These are phyloP conservation scores for Drosophila yakuba DNA, from an alignment of 1,140 invertebrate species.

Conservation along the genomic window DNA sequence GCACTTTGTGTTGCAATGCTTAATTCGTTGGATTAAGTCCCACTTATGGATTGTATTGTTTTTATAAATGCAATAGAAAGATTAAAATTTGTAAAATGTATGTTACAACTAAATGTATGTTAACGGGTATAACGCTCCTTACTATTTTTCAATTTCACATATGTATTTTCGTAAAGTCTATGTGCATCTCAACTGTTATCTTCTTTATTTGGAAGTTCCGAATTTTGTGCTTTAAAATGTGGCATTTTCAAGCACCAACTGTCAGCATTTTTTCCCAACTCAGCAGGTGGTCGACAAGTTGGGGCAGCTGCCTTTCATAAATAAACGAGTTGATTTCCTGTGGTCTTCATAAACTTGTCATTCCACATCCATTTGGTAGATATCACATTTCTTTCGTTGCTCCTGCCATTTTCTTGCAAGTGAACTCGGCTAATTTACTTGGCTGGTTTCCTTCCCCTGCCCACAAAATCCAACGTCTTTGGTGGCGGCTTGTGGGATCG, in stretches of 20 bases:
- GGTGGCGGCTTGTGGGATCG: conserved; percentile 24
- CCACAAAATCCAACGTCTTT: conserved; percentile 5
- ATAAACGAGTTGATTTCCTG: conserved; percentile 48
- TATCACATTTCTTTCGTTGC: conserved; percentile 34
- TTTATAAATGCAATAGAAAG: too few species aligned
- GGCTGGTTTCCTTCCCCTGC: conserved; percentile 41
- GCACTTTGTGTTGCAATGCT: neutral
- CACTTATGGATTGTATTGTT: neutral
- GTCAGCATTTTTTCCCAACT: neutral
- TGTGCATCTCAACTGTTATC: neutral
- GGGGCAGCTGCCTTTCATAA: conserved; percentile 12
- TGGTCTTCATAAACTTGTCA: conserved; percentile 49
- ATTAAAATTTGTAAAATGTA: too few species aligned
- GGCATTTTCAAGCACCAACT: neutral
- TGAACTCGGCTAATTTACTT: conserved; percentile 74
- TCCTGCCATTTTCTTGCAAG: conserved; percentile 19
- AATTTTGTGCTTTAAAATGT: neutral
- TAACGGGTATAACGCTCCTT: too few species aligned
- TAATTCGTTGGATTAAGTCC: neutral
- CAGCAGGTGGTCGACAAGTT: conserved; percentile 24
- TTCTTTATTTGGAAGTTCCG: neutral
- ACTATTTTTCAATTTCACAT: too few species aligned
- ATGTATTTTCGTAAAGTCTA: neutral
- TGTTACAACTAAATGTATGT: too few species aligned
- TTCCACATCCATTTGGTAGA: conserved; percentile 31